Evolutionary conservation across 2,888 invertebrate species (phyloP).

Genomic region (Rhopalosiphum nymphaeae): DNA sequence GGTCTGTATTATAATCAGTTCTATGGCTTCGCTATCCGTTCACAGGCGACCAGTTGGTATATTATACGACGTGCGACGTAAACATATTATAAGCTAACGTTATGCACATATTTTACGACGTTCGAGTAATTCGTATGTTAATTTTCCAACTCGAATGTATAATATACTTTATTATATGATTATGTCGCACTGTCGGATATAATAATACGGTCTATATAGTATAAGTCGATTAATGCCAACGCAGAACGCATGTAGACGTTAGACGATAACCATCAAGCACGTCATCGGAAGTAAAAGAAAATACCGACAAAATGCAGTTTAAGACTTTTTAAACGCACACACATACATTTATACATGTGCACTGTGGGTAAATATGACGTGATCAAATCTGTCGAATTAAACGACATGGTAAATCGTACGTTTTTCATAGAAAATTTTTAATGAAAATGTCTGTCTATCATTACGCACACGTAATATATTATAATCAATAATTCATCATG

Average conservation of each 20-base stretch:
- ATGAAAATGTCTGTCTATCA: background rate
- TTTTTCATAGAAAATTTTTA: slow-evolving; percentile 15
- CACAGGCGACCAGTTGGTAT: background rate
- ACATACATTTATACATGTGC: background rate
- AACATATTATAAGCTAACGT: background rate
- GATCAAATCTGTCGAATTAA: background rate
- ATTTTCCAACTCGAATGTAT: background rate
- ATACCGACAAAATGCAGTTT: background rate
- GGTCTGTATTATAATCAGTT: background rate
- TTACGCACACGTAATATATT: slow-evolving; percentile 23
- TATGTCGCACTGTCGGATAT: background rate
- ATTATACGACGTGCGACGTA: background rate
- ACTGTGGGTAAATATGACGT: background rate
- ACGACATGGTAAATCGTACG: background rate
- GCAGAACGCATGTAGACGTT: background rate
- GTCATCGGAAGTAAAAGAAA: background rate
- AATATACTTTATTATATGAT: background rate
- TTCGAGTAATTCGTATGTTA: background rate
- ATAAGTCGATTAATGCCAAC: background rate
- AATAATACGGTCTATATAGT: background rate
- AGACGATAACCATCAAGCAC: background rate
- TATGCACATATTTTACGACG: background rate
- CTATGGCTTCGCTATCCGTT: background rate
- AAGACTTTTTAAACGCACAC: background rate
- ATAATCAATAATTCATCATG: slow-evolving; percentile 45